Conservation (phyloP, 1,140 invertebrate genomes). For the Drosophila tani region DNA sequence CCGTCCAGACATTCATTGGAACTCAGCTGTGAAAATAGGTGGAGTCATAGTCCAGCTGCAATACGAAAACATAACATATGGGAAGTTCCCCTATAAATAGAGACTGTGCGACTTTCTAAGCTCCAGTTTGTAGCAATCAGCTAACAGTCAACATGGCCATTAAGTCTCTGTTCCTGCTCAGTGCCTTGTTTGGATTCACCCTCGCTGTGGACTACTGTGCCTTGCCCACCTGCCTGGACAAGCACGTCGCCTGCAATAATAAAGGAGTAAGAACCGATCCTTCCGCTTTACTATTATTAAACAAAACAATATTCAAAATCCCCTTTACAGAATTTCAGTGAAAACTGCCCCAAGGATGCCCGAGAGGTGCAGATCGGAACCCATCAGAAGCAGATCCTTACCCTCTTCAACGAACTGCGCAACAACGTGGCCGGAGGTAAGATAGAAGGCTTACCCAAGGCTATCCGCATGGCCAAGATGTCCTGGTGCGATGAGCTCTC, state of each 20-base stretch:
- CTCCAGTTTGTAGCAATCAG: background rate
- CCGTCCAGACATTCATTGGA: background rate
- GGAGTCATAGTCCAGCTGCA: background rate
- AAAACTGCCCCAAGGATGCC: constrained; percentile 51
- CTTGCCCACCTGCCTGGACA: constrained; percentile 62
- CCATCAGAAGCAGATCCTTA: constrained; percentile 55
- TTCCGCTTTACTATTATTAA: no score
- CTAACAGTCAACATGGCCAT: background rate
- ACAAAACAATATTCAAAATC: background rate
- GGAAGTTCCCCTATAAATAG: constrained; percentile 6
- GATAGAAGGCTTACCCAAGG: constrained; percentile 54
- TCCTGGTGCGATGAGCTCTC: constrained; percentile 65
- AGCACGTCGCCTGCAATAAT: constrained; percentile 68
- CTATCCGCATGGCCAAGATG: constrained; percentile 70
- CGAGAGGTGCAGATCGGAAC: constrained; percentile 41
- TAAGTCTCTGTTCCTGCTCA: constrained; percentile 23
- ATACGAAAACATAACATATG: background rate
- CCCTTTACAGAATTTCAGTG: constrained; percentile 51
- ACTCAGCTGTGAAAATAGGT: constrained; percentile 15
- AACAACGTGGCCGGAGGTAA: constrained; percentile 62
- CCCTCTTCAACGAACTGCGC: constrained; percentile 60
- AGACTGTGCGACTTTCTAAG: background rate
- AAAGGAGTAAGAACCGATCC: constrained; percentile 47
- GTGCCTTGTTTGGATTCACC: constrained; percentile 2
- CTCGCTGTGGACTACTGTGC: constrained; percentile 56